Evolutionary conservation across 2,888 invertebrate species (phyloP).

Genomic region (Plebejus anna): DNA sequence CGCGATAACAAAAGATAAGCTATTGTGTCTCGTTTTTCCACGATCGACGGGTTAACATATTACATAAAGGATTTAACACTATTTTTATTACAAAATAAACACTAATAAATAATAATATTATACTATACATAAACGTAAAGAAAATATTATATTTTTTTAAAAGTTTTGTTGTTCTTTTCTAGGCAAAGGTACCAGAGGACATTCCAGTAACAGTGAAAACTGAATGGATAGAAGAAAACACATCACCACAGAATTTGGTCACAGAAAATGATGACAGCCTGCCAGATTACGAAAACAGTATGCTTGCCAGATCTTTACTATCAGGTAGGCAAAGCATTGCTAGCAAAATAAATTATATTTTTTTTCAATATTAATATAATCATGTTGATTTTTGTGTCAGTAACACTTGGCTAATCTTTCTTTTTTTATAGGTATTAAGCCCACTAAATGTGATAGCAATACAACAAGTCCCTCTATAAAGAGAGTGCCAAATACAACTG

Average conservation of each 20-base stretch:
- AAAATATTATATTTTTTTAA: not conserved
- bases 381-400: not conserved
- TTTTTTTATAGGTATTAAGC: slow-evolving; percentile 64
- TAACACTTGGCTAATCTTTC: slow-evolving; percentile 16
- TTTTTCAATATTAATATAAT: not conserved
- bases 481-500: slow-evolving; percentile 57
- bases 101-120: too few relatives aligned
- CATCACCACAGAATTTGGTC: slow-evolving; percentile 52
- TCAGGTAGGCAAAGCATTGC: slow-evolving; percentile 54
- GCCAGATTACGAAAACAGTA: slow-evolving; percentile 76
- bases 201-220: slow-evolving; percentile 66
- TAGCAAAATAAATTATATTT: not conserved
- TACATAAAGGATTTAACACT: not conserved
- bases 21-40: too few relatives aligned
- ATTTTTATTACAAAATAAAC: not conserved
- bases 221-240: slow-evolving; percentile 61
- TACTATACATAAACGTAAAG: too few relatives aligned
- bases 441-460: slow-evolving; percentile 64
- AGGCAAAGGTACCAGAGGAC: slow-evolving; percentile 56
- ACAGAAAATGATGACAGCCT: slow-evolving; percentile 71
- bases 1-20: too few relatives aligned
- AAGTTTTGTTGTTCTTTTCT: slow-evolving; percentile 35
- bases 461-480: slow-evolving; percentile 57
- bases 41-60: not conserved
- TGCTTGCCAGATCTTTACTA: slow-evolving; percentile 74